Evolutionary conservation across 2,113 vertebrate genomes (phyloP).

Genomic region (Nicator chloris): DNA sequence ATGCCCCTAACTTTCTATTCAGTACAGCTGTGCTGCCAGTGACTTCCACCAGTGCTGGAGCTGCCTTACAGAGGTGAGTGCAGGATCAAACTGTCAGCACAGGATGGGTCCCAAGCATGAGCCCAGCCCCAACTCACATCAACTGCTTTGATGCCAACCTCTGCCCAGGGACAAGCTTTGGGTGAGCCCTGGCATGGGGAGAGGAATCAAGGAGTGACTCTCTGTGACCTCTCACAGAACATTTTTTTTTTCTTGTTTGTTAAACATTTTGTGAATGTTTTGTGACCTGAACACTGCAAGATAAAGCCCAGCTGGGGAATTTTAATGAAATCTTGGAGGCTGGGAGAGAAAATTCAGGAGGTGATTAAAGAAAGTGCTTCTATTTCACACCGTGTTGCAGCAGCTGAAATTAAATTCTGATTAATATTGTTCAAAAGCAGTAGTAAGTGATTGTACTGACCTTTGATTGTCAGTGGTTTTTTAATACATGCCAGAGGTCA

Average conservation of each 20-base stretch:
- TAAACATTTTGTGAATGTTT: not conserved
- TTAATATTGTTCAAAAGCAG: not conserved
- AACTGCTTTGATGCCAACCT: not conserved
- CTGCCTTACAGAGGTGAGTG: not conserved
- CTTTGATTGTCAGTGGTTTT: not conserved
- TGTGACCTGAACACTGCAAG: not conserved
- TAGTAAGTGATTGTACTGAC: not conserved
- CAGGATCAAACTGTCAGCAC: not conserved
- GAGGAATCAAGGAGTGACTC: not conserved
- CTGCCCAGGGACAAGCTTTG: not conserved
- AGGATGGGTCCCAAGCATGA: not conserved
- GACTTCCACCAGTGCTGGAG: not conserved
- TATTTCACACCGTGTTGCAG: not conserved
- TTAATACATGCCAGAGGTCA: not conserved
- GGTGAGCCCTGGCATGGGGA: not conserved
- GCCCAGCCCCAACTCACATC: not conserved
- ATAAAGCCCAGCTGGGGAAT: not conserved
- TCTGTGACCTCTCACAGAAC: not conserved
- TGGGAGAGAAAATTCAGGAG: not conserved
- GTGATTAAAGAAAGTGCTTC: not conserved
- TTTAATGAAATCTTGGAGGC: not conserved
- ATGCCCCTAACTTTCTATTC: not conserved
- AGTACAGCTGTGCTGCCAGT: rapidly evolving
- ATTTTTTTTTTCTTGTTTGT: not conserved
- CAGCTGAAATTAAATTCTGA: slow-evolving; percentile 19